These are phyloP conservation scores for Ormyrus thymus DNA, from an alignment of 2,888 invertebrate species.

Conservation along the genomic window DNA sequence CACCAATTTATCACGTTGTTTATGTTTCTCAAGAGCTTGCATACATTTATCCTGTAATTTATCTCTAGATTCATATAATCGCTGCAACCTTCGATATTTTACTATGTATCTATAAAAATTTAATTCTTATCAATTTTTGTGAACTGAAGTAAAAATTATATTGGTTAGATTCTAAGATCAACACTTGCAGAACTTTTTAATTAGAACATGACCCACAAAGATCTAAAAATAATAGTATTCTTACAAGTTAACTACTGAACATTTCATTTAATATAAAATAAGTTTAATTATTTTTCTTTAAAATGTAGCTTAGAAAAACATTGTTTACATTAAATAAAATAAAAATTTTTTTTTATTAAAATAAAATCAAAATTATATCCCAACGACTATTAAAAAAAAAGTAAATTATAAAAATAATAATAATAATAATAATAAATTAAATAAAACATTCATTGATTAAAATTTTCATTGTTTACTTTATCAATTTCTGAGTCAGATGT, in stretches of 20 bases:
- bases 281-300: neutral
- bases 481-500: no score
- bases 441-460: no score
- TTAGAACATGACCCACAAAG: constrained; percentile 36
- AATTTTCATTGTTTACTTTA: no score
- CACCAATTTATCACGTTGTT: constrained; percentile 73
- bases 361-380: no score
- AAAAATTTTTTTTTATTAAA: neutral
- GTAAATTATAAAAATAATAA: no score
- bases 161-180: constrained; percentile 11
- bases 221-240: constrained; percentile 41
- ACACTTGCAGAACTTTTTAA: constrained; percentile 41
- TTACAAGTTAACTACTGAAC: neutral
- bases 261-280: neutral
- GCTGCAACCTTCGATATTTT: constrained; percentile 79
- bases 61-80: constrained; percentile 78
- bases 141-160: neutral
- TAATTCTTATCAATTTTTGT: neutral
- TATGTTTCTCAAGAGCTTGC: constrained; percentile 75
- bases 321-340: neutral
- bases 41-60: constrained; percentile 78
- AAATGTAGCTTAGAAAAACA: neutral
- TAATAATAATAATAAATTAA: no score
- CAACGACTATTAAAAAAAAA: no score
- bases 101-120: constrained; percentile 78